Evolutionary conservation across 2,888 invertebrate genomes (phyloP).

Genomic region (Cosmorhoe ocellata): DNA sequence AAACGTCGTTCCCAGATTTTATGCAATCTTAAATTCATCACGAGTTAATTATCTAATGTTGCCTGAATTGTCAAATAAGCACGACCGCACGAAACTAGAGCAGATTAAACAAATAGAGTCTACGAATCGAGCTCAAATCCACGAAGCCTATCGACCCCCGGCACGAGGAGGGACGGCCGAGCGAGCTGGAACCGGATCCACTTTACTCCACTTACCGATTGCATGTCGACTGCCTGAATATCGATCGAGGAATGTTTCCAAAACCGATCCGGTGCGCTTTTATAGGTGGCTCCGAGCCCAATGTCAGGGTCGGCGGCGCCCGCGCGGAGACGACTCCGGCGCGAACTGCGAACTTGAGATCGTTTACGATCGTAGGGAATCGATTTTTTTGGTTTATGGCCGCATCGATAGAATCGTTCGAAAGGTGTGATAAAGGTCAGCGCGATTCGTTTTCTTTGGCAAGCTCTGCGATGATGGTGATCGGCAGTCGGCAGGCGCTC

Average conservation of each 20-base stretch:
- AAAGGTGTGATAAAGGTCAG: slow-evolving; percentile 18
- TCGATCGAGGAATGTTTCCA: slow-evolving; percentile 60
- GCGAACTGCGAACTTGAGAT: slow-evolving; percentile 29
- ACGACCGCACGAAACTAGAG: slow-evolving; percentile 20
- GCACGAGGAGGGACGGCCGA: slow-evolving; percentile 16
- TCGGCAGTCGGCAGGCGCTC: slow-evolving; percentile 10
- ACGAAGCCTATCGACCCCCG: slow-evolving; percentile 23
- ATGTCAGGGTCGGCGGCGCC: slow-evolving; percentile 57
- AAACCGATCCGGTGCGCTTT: slow-evolving; percentile 49
- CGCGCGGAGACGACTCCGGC: slow-evolving; percentile 19
- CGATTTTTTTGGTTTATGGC: slow-evolving; percentile 24
- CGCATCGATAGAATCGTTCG: slow-evolving; percentile 2
- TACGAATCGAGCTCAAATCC: slow-evolving; percentile 14
- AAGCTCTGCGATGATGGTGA: background rate
- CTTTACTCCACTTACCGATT: slow-evolving; percentile 72
- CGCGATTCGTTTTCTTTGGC: slow-evolving; percentile 18
- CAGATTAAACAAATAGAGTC: slow-evolving; percentile 14
- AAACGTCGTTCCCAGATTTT: too few relatives aligned
- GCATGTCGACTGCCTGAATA: slow-evolving; percentile 64
- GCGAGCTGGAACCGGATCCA: background rate
- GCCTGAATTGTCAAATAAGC: too few relatives aligned
- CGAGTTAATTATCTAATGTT: too few relatives aligned
- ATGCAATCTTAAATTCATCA: too few relatives aligned
- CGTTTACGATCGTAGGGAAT: slow-evolving; percentile 33
- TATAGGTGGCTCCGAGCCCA: slow-evolving; percentile 60